phyloP scores from a whole-genome alignment of 2,797 vertebrate genomes.

The Pipistrellus nathusii region DNA sequence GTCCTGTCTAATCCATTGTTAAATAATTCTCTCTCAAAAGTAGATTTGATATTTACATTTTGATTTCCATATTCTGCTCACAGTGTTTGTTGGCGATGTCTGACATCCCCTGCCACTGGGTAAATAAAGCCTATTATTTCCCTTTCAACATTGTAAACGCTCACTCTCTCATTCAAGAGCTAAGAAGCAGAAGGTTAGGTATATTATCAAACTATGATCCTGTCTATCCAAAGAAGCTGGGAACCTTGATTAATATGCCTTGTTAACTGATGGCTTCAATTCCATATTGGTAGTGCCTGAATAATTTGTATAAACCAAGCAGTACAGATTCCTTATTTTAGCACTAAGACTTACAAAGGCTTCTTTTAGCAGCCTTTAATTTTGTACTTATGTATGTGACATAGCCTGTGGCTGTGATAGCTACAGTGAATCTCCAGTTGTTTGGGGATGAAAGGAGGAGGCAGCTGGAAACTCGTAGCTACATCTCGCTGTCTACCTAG shows the following conservation, averaged over 20 bases:
- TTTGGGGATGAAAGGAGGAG: slow-evolving; percentile 96
- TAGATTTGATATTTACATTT: slow-evolving; percentile 40
- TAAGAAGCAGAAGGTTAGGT: slow-evolving; percentile 64
- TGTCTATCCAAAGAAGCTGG: slow-evolving; percentile 72
- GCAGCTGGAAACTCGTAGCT: slow-evolving; percentile 97
- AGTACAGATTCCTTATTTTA: slow-evolving; percentile 91
- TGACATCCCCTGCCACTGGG: slow-evolving; percentile 64
- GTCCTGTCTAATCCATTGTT: slow-evolving; percentile 53
- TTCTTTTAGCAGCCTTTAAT: slow-evolving; percentile 92
- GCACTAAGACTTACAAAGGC: slow-evolving; percentile 90
- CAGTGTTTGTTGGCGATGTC: slow-evolving; percentile 67
- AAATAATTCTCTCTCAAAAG: slow-evolving; percentile 60
- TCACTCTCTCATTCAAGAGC: slow-evolving; percentile 56
- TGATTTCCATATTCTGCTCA: slow-evolving; percentile 65
- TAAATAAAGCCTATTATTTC: slow-evolving; percentile 73
- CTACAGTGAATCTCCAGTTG: slow-evolving; percentile 93
- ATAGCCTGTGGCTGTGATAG: slow-evolving; percentile 95
- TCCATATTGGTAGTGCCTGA: slow-evolving; percentile 84
- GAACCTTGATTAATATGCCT: slow-evolving; percentile 77
- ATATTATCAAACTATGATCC: slow-evolving; percentile 74
- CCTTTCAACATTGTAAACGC: slow-evolving; percentile 73
- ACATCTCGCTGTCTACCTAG: slow-evolving; percentile 95
- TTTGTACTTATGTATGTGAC: slow-evolving; percentile 92
- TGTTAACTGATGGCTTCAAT: slow-evolving; percentile 83
- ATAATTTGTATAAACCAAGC: slow-evolving; percentile 88